phyloP scores from a whole-genome alignment of 2,113 vertebrate species.

The Oreochromis tanganicae region DNA sequence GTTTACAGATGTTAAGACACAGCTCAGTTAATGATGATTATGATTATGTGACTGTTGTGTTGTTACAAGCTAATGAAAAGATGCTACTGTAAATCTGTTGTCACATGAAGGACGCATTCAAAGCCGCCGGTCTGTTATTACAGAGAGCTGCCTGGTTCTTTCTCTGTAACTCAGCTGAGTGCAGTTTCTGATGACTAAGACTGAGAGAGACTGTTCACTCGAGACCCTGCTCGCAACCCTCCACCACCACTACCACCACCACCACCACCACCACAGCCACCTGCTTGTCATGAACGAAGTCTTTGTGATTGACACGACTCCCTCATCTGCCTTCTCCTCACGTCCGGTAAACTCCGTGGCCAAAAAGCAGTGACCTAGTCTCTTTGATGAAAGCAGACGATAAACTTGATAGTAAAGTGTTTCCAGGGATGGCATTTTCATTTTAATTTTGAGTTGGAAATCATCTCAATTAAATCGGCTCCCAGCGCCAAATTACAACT shows the following conservation, averaged over 20 bases:
- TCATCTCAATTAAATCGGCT: constrained; percentile 37
- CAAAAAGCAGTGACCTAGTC: constrained; percentile 39
- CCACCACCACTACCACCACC: not conserved
- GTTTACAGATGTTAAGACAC: not conserved
- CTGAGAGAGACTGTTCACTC: constrained; percentile 58
- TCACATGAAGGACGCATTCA: not conserved
- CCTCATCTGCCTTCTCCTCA: constrained; percentile 64
- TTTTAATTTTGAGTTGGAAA: constrained; percentile 18
- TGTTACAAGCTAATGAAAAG: not conserved
- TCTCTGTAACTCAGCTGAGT: constrained; percentile 19
- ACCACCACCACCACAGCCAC: constrained; percentile 42
- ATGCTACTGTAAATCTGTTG: not conserved
- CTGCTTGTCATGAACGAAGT: constrained; percentile 65
- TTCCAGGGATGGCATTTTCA: constrained; percentile 10
- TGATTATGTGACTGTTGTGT: not conserved
- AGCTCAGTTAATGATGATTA: not conserved
- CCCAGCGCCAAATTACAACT: constrained; percentile 1
- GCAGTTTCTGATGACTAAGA: constrained; percentile 52
- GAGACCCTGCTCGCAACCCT: constrained; percentile 26
- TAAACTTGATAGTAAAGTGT: constrained; percentile 46
- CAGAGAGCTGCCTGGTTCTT: not conserved
- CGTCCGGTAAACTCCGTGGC: constrained; percentile 22
- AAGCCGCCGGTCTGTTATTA: not conserved
- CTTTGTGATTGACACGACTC: constrained; percentile 66
- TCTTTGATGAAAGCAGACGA: constrained; percentile 43